Base-by-base conservation (phyloP, 2,113 vertebrate species). In the Solea senegalensis region DNA sequence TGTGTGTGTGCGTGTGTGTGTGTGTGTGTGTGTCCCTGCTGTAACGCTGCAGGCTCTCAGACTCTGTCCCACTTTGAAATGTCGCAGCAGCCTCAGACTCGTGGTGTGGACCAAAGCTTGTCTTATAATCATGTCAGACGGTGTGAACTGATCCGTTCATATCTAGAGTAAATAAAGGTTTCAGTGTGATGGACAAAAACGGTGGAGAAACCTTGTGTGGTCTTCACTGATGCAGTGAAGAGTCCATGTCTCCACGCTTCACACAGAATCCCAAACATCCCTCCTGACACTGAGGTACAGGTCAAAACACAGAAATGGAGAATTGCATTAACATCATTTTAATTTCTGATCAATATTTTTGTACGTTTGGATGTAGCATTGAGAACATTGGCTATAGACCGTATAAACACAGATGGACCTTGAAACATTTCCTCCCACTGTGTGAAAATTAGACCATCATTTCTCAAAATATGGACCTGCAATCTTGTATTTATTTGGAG, bases 211-310 rank as follows among this genome's bases (percentile, higher is more conserved):
- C 65, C 76, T 78, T 64, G 80, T 78, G 75, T 69, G 50, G 21
- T 21, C 21, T 21, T 21, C 21, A 1, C 66, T 82, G 78, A 69
- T 82, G 70, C 76, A 78, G 80, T 76, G 78, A 84, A 82, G 76
- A 76, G 59, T 74, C 76, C 71, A 69, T 83, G 65, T 66, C 58
- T 72, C 66, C 70, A 21, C 62, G 53, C 61, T 65, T 65, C 81
- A 62, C 87, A 74, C 64, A 75, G 82, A 79, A 87, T 87, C 60
- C 67, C 64, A 34, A 85, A 85, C 83, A 40, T 72, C 60, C 13
- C 58, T 63, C 51, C 70, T 43, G 57, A 72, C 44, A 39, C 59
- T 11, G 60, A 66, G 66, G 50, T 70, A 26, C 45, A n/a, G 74
- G 40, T 28, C 52, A 0, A 54, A 54, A 28, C 34, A 58, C 8